Evolutionary conservation across 2,113 vertebrate species (phyloP).

Genomic region (Phalacrocorax brasilianus): DNA sequence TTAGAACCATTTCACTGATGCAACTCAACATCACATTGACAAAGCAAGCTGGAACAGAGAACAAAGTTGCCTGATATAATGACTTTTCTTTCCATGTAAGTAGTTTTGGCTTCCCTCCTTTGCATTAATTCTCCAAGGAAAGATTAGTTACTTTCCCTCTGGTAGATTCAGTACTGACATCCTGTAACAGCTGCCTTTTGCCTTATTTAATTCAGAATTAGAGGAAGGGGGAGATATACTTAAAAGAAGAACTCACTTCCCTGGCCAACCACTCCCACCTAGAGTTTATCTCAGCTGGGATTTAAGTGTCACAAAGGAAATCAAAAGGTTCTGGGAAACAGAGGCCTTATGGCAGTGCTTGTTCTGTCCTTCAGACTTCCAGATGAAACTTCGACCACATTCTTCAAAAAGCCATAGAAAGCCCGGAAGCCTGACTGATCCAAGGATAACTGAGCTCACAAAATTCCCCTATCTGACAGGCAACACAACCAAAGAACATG

Average conservation of each 20-base stretch:
- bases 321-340: conserved; percentile 44
- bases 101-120: neutral
- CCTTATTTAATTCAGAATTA: neutral
- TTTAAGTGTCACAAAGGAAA: conserved; percentile 19
- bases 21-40: neutral
- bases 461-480: neutral
- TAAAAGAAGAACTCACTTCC: neutral
- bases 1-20: neutral
- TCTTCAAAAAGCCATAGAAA: neutral
- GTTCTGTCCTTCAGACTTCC: neutral
- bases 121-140: neutral
- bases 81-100: neutral
- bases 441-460: neutral
- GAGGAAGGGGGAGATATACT: neutral
- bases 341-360: neutral
- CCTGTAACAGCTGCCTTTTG: neutral
- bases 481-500: neutral
- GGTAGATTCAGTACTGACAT: neutral
- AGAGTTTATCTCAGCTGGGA: conserved; percentile 26
- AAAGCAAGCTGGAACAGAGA: neutral
- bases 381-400: neutral
- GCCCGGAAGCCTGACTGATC: neutral
- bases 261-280: neutral
- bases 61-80: neutral
- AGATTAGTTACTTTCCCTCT: neutral